Evolutionary conservation across 2,888 invertebrate genomes (phyloP), one percentile per base, ranked within the genome.

Genomic region (Polydrusus pterygomalis): DNA sequence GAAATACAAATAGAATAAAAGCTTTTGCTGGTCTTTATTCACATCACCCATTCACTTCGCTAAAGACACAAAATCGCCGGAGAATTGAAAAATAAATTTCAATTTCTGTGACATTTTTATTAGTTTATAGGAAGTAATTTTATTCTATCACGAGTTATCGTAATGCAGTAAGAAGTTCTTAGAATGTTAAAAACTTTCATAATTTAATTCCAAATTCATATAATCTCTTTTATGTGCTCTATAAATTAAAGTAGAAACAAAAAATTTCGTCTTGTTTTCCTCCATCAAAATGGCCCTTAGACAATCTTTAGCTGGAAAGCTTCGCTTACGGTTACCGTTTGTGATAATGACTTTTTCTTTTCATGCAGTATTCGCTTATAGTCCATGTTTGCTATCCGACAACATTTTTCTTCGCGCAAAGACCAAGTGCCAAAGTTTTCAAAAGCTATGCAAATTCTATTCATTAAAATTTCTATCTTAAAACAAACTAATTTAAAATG

Each of bases 401-500:
- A 30, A 34, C 34, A 34, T 34, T 34, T 34, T 34, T 10, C 34
- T 34, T 34, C 25, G 8, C 8, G 10, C 8, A 1, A 34, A 34
- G 8, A 10, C 10, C 34, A 34, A 34, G 34, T 34, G 10, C 9
- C 34, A 51, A 51, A 20, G 18, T 51, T 20, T 18, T 51, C 11
- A 51, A 18, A 8, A 51, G 17, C 20, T 51, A 51, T 51, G 51
- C 11, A 51, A 51, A 51, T 51, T 18, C 20, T 20, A 51, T 51
- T 51, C 51, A 51, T 51, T 51, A 51, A 51, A 51, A 51, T 49
- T 49, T 49, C 49, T 18, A 18, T 51, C 51, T 11, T 51, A 51
- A 51, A 20, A 51, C 51, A 51, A 62, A 20, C 40, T 40, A 60
- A 62, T 17, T 62, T 62, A 62, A 62, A 43, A 62, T 43, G 38